phyloP scores from a whole-genome alignment of 2,113 vertebrate species.

The Carassius carassius region DNA sequence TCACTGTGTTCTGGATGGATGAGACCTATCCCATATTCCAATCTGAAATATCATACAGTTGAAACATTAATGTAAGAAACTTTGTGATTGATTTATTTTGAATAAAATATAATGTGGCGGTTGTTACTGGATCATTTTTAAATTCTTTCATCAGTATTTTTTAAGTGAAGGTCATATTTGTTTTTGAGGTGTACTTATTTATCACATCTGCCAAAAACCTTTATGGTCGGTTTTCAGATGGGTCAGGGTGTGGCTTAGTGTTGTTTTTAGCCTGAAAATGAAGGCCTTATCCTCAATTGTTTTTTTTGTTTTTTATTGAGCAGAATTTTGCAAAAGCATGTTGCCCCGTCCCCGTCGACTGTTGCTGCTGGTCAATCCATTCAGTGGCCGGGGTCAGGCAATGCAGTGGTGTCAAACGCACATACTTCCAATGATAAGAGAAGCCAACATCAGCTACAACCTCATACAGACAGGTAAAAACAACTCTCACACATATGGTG shows the following conservation, averaged over 20 bases:
- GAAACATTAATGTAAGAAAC: neutral
- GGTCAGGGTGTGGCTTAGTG: constrained; percentile 18
- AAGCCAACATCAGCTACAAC: constrained; percentile 90
- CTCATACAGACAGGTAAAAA: constrained; percentile 86
- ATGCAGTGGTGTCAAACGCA: constrained; percentile 87
- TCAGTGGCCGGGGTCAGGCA: constrained; percentile 84
- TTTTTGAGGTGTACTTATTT: constrained; percentile 10
- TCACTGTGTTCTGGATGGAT: neutral
- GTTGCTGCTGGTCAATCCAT: constrained; percentile 88
- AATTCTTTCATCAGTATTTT: neutral
- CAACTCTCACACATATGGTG: neutral
- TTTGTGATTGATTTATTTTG: neutral
- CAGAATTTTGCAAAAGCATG: constrained; percentile 82
- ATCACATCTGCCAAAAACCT: neutral
- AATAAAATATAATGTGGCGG: neutral
- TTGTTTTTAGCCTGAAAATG: constrained; percentile 20
- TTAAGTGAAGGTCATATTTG: neutral
- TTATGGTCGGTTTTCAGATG: neutral
- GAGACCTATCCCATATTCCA: neutral
- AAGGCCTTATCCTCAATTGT: neutral
- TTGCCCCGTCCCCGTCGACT: constrained; percentile 82
- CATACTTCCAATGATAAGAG: constrained; percentile 88
- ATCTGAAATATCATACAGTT: neutral
- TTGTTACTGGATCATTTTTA: neutral
- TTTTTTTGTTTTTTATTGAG: constrained; percentile 24